Evolutionary conservation across 1,140 invertebrate genomes (phyloP), one percentile per base, ranked within the genome.

Genomic region (Ridgeia piscesae): DNA sequence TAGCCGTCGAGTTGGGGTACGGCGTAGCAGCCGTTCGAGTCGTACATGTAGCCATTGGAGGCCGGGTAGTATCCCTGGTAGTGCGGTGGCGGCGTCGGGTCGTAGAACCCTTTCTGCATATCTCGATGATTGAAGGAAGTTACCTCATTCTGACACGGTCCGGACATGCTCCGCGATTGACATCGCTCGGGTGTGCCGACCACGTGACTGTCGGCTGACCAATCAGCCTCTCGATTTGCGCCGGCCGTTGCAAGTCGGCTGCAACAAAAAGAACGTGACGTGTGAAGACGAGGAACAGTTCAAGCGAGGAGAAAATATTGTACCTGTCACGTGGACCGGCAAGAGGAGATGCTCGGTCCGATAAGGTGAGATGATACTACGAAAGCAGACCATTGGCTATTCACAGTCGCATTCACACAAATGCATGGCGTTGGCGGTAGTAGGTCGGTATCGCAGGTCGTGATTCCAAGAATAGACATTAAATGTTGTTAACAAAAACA

Each of bases 131-230:
- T 35, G 89, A 90, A 90, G 33, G 34, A 17, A 77, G 58, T 77
- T 34, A 90, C 34, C 89, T 90, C 89, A 90, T 90, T 90, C 89
- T 90, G 89, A 90, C 89, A 90, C 21, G 89, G 89, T 35, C 34
- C 89, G 34, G 89, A 90, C 89, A 90, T 90, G 58, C 58, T 77
- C 58, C 58, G 58, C 58, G 17, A 77, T 77, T 77, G 58, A 77
- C 58, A 77, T 77, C 58, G 58, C 58, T 77, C 58, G 27, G 11
- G 58, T 77, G 58, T 77, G 58, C 58, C 17, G 58, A 77, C 17
- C 58, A 77, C 58, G 58, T 77, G 58, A 77, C 6, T 14, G 27
- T 77, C 0, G 58, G 58, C 58, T 77, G 58, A 77, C 58, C 58
- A 77, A 77, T 77, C 58, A 77, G 58, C 58, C 17, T 77, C 11